Base-by-base conservation (phyloP, 1,140 invertebrate genomes). In the Meloidogyne floridensis region DNA sequence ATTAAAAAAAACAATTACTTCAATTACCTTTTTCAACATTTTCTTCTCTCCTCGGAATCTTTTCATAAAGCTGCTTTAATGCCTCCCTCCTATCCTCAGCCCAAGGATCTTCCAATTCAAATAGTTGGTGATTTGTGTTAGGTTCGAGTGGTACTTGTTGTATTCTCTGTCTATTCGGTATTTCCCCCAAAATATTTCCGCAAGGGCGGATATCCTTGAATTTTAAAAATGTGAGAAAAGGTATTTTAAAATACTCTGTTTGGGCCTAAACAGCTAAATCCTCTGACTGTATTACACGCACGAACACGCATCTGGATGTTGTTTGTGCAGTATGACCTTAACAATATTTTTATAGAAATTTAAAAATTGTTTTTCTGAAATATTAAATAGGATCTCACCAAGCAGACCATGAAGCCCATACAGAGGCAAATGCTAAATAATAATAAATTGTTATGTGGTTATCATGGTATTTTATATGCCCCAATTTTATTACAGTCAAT, bases 261-360 rank as follows among this genome's bases (percentile, higher is more conserved):
- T 11, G 87, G 80, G 11, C 88, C 89, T 13, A 85, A 73, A 75
- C 88, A 89, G 42, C 84, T 86, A 80, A 90, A 89, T n/a, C 88
- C 88, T 18, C 87, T 80, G 59, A 89, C 87, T n/a, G 89, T 89
- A 74, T 90, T 90, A 75, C 89, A 90, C 7, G 87, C 88, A 15
- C 88, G 75, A 11, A 89, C 88, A 51, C 89, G 81, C 53, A 89
- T 87, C 42, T 88, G 87, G 13, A 84, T 81, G 54, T 82, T 82
- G 43, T 87, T 85, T 11, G 80, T 78, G 69, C 88, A 89, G 77
- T 90, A 90, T 2, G 87, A 88, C 88, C 59, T 65, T 65, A 7
- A 65, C 13, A 59, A n/a, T 47, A 47, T 47, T 47, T 47, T 47
- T 65, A 32, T 65, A n/a, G 10, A n/a, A 65, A n/a, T 65, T n/a